Base-by-base conservation (phyloP, 2,888 invertebrate genomes). In the Pyrocoelia pectoralis region DNA sequence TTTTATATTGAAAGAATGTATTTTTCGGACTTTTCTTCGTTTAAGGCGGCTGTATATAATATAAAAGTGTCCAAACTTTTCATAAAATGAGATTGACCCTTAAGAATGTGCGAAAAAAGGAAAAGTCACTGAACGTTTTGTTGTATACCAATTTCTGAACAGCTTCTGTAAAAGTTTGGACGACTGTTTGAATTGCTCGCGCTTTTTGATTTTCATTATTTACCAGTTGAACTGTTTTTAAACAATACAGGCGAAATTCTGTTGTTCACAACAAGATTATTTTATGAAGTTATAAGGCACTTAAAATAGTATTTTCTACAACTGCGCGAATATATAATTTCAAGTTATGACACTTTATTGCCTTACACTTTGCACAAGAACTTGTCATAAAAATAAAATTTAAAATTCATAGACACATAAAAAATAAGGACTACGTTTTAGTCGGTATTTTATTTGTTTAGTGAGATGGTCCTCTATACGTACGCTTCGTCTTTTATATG, bases 381-480 rank as follows among this genome's bases (percentile, higher is more conserved):
- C 43, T 57, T 57, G 57, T 54, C 62, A 58, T 63, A 63, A 63
- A 63, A 63, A 52, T 58, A 54, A 58, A 63, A 63, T 63, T 63
- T 58, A 41, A 63, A 63, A 63, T 63, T 63, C 63, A 63, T 63
- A 59, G 63, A 46, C 54, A 41, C 58, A 63, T 63, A 63, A 63
- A 63, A 63, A 63, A 55, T 58, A 63, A 63, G 63, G 58, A 58
- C 51, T 63, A 55, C 55, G 63, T 58, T 63, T 63, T 63, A 63
- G 63, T 58, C 58, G 58, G 58, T 58, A 63, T 63, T 63, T 63
- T 63, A 63, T 63, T 63, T 54, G 63, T 63, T 58, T 58, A 58
- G 51, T 33, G 58, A 29, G 48, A 52, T 54, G 57, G 63, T 63
- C 63, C 63, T 63, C 49, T 46, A n/a, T n/a, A n/a, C n/a, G n/a